Percentiles rank a stretch among this genome's conserved stretches.
phyloP scores from a whole-genome alignment of 2,113 vertebrate species.

The Rynchops niger region DNA sequence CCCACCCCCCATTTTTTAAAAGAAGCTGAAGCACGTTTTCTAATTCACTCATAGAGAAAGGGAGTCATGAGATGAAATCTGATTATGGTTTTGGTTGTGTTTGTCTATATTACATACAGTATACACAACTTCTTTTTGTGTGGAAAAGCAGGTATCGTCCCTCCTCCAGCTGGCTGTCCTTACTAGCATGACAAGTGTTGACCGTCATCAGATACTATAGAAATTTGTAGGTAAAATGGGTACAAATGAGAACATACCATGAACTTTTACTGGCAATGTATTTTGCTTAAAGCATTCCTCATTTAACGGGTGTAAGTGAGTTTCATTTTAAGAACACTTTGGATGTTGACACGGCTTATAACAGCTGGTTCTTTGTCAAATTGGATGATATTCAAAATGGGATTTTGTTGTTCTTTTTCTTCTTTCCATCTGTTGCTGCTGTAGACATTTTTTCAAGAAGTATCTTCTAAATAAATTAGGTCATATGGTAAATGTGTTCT shows the following conservation, averaged over 20 bases:
- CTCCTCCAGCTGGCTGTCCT: neutral
- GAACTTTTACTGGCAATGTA: neutral
- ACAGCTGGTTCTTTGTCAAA: slow-evolving; percentile 41
- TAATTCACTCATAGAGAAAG: neutral
- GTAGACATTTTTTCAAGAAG: neutral
- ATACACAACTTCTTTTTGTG: neutral
- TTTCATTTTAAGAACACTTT: slow-evolving; percentile 1
- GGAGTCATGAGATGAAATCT: neutral
- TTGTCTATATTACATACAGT: neutral
- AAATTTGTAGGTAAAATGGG: neutral
- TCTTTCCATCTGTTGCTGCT: slow-evolving; percentile 48
- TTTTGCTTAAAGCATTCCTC: neutral
- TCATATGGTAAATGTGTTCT: neutral
- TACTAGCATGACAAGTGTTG: neutral
- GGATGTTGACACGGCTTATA: slow-evolving; percentile 6
- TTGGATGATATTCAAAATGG: slow-evolving; percentile 36
- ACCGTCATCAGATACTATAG: neutral
- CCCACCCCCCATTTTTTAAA: neutral
- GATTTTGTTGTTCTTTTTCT: slow-evolving; percentile 54
- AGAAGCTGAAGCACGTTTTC: neutral
- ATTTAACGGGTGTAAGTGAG: neutral
- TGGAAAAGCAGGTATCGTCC: neutral
- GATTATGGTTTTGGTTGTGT: neutral
- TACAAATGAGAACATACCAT: neutral
- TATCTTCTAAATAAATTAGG: slow-evolving; percentile 30